Evolutionary conservation across 2,888 invertebrate species (phyloP), one percentile per base, ranked within the genome.

Genomic region (Mythimna ferrago): DNA sequence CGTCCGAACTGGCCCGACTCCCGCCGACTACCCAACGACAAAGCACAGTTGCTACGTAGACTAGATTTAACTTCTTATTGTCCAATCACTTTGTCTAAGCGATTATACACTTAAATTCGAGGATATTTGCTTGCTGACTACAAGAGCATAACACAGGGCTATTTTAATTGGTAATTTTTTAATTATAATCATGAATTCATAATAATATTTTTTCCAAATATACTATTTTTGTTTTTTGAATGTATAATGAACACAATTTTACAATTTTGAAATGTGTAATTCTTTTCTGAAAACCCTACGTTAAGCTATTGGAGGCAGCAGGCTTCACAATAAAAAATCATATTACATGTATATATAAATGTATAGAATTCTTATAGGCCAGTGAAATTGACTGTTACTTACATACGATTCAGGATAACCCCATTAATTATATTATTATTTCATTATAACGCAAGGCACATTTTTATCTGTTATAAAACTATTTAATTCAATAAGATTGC

Each of bases 401-500:
- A 94, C 88, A 89, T 81, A 91, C 90, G 90, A 92, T 48, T 92
- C 91, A 90, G 90, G 89, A 90, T 93, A 89, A 86, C 85, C 83
- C 84, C 73, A 80, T 84, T 87, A 84, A 88, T 88, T 88, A 88
- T 86, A 89, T 89, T 88, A 88, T 87, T 89, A 90, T 91, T 91
- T 92, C 92, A 93, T 93, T 94, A 94, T 91, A 94, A 95, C 93
- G 89, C 94, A 96, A 96, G 95, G 95, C 95, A 96, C 96, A 92
- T 93, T 94, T 91, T 89, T 88, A 85, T 88, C 89, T 89, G 89
- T 89, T 89, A 89, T 90, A 91, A 84, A 91, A 87, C 87, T 91
- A 90, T 88, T 86, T 85, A 85, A 82, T 82, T 86, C 87, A 89
- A 88, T 87, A 88, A 86, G 88, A 93, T 92, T 93, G 92, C 92